These are phyloP conservation scores for Arenaria interpres DNA, from an alignment of 2,113 vertebrate genomes.

Conservation along the genomic window DNA sequence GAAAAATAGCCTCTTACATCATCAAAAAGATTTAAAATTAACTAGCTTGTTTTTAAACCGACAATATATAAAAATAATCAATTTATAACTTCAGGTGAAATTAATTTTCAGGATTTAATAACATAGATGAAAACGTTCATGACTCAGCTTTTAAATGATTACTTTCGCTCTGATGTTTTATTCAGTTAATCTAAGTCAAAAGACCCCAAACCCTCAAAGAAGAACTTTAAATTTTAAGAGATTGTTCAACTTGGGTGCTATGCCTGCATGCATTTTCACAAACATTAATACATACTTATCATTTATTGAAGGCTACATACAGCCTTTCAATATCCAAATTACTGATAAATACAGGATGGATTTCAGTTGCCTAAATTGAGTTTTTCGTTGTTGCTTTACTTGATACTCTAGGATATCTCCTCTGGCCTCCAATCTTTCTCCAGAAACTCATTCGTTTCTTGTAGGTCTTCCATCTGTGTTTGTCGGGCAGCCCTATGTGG, in stretches of 20 bases:
- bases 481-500: not conserved
- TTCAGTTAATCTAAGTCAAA: not conserved
- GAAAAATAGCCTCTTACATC: fast-evolving
- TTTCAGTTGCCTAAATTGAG: not conserved
- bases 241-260: fast-evolving
- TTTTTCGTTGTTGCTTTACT: not conserved
- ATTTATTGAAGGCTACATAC: not conserved
- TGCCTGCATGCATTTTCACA: not conserved
- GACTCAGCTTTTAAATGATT: not conserved
- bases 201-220: not conserved
- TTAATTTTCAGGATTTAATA: not conserved
- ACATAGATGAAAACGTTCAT: not conserved
- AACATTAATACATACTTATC: not conserved
- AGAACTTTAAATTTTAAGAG: not conserved
- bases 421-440: not conserved
- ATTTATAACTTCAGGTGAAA: not conserved
- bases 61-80: not conserved
- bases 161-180: not conserved
- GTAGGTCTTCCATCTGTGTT: not conserved
- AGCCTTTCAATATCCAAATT: not conserved
- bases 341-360: not conserved
- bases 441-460: not conserved
- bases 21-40: not conserved
- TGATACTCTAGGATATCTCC: not conserved
- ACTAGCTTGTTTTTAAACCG: not conserved